phyloP scores from a whole-genome alignment of 2,113 vertebrate genomes.

The Bubalus kerabau region DNA sequence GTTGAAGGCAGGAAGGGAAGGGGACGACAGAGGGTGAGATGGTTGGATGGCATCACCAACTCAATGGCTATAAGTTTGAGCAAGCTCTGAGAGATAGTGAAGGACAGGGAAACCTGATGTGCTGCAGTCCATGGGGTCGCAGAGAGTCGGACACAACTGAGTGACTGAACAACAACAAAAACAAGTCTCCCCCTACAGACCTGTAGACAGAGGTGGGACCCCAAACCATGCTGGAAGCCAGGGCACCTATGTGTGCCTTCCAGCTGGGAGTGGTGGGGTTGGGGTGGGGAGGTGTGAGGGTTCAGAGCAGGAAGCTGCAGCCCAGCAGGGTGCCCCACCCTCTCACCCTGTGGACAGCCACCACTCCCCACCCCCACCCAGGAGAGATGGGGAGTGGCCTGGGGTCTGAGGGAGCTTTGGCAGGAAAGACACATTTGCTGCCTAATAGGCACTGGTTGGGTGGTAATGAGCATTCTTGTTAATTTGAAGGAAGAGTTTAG shows the following conservation, averaged over 20 bases:
- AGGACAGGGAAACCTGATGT: background rate
- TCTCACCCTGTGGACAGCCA: background rate
- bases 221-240: background rate
- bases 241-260: background rate
- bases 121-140: background rate
- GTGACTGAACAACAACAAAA: background rate
- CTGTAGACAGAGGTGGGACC: background rate
- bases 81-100: background rate
- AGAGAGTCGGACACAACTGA: background rate
- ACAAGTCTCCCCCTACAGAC: background rate
- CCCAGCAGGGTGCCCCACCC: background rate
- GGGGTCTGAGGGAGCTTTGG: background rate
- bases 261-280: background rate
- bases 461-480: constrained; percentile 57
- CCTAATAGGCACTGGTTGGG: constrained; percentile 33
- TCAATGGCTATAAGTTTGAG: background rate
- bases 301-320: background rate
- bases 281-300: background rate
- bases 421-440: constrained; percentile 50
- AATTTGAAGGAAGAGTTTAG: constrained; percentile 60
- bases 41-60: background rate
- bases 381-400: background rate
- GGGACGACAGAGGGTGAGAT: background rate
- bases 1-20: background rate
- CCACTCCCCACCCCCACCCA: background rate